phyloP scores from a whole-genome alignment of 2,113 vertebrate species.

The Gobius niger region DNA sequence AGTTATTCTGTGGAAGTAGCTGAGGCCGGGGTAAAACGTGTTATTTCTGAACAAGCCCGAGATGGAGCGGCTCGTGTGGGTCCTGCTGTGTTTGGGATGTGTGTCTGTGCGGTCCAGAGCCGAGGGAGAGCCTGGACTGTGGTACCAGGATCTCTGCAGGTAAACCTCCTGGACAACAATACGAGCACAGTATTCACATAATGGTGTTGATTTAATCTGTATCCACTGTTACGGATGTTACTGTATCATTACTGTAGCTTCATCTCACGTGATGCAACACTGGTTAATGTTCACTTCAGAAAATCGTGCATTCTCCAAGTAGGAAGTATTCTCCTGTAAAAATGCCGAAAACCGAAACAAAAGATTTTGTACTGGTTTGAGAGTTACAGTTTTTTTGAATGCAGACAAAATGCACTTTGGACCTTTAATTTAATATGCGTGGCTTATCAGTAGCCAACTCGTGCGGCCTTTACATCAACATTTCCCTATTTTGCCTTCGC shows the following conservation, averaged over 20 bases:
- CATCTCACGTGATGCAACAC: neutral
- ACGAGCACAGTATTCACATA: neutral
- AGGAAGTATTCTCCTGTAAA: neutral
- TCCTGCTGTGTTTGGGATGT: conserved; percentile 23
- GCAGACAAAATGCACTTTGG: neutral
- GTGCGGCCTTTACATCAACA: neutral
- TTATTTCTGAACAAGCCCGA: neutral
- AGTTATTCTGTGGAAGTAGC: conserved; percentile 4
- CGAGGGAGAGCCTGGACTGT: conserved; percentile 31
- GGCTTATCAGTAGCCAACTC: neutral
- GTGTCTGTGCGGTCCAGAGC: conserved; percentile 34
- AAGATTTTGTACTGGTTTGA: neutral
- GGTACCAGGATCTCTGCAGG: conserved; percentile 73
- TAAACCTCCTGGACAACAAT: conserved; percentile 37
- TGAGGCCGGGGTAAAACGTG: conserved; percentile 34
- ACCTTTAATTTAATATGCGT: neutral
- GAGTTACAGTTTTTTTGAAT: too few species aligned
- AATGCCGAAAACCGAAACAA: neutral
- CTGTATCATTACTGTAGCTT: neutral
- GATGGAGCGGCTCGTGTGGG: conserved; percentile 21
- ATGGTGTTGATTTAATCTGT: neutral
- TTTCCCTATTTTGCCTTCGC: neutral
- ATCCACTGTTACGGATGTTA: neutral
- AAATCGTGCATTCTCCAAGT: neutral
- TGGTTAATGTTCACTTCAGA: too few species aligned